Conservation (phyloP, 1,140 invertebrate species). For the Lepidurus packardi region DNA sequence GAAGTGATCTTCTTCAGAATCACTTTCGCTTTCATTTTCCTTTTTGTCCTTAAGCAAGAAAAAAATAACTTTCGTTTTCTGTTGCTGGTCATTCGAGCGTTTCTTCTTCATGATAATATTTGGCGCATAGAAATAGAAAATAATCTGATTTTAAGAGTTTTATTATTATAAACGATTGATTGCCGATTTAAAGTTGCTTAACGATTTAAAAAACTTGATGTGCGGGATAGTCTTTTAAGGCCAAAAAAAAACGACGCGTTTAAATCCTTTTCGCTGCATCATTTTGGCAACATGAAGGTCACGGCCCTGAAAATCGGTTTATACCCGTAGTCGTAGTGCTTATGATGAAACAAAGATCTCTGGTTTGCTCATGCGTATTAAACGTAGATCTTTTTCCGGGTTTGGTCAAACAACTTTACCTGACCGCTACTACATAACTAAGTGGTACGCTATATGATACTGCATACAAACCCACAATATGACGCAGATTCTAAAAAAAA, state of each 20-base stretch:
- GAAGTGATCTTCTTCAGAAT: not conserved
- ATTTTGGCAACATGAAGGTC: slow-evolving; percentile 1
- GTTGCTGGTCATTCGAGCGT: not conserved
- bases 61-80: slow-evolving; percentile 20
- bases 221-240: not conserved
- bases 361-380: not conserved
- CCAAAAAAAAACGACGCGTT: not conserved
- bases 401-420: not conserved
- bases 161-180: not conserved
- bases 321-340: not conserved
- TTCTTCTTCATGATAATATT: not conserved
- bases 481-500: not conserved
- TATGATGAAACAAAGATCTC: not conserved
- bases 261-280: not conserved
- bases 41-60: not conserved
- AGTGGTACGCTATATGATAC: not conserved
- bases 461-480: not conserved
- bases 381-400: not conserved
- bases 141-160: not conserved
- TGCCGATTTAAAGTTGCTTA: not conserved
- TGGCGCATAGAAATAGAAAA: no score
- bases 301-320: slow-evolving; percentile 4
- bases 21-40: slow-evolving; percentile 21
- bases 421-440: not conserved
- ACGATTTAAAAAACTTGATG: not conserved